A percentile compares a stretch with the other conserved stretches of the same genome.
phyloP scores from a whole-genome alignment of 2,888 invertebrate species.

The Chironomus tentans region DNA sequence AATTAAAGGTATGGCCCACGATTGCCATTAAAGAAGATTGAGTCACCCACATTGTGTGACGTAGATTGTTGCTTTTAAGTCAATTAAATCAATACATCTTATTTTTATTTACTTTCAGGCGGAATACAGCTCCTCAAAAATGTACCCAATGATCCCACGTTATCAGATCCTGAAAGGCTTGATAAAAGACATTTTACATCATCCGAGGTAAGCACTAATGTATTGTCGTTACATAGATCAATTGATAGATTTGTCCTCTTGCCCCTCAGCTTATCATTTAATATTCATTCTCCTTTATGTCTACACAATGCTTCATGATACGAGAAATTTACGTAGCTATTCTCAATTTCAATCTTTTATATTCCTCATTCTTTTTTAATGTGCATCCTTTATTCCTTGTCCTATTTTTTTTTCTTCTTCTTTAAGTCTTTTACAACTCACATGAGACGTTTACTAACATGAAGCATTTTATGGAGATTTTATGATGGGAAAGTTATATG shows the following conservation, averaged over 20 bases:
- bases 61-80: too few relatives aligned
- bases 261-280: too few relatives aligned
- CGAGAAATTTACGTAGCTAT: too few relatives aligned
- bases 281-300: too few relatives aligned
- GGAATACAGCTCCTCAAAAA: conserved; percentile 84
- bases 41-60: too few relatives aligned
- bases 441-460: not conserved
- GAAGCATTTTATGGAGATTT: too few relatives aligned
- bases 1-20: conserved; percentile 59
- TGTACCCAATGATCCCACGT: conserved; percentile 87
- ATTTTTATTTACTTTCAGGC: conserved; percentile 49
- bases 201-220: conserved; percentile 46
- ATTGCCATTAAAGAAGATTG: too few relatives aligned
- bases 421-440: not conserved
- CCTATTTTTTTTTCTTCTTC: not conserved
- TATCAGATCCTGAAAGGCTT: conserved; percentile 95
- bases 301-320: not conserved
- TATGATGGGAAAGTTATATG: too few relatives aligned
- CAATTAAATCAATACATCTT: not conserved
- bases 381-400: not conserved
- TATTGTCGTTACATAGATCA: too few relatives aligned
- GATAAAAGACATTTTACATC: conserved; percentile 92
- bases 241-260: too few relatives aligned
- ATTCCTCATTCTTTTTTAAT: not conserved
- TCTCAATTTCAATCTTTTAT: not conserved